Evolutionary conservation across 2,797 vertebrate genomes (phyloP), one percentile per base, ranked within the genome.

Genomic region (Tadarida brasiliensis): DNA sequence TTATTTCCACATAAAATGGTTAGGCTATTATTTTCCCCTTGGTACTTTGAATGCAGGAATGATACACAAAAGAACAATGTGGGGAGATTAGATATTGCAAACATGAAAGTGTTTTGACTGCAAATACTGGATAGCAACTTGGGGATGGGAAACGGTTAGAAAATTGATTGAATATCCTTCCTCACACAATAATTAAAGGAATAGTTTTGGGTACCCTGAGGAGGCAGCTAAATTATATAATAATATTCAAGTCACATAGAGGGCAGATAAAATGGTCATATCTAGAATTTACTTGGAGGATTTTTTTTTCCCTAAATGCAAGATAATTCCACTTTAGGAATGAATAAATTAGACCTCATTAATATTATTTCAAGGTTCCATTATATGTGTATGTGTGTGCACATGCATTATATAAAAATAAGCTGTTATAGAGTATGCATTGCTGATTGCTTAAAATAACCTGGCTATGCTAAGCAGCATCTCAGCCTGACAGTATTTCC

Each of bases 1-100:
- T 96, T 96, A 82, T 65, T 87, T 85, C 56, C 59, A 54, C 74
- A 94, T 96, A 94, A 93, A 96, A 90, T 87, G 68, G 39, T 87
- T 44, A 91, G 67, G 81, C 24, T 91, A 85, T 94, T 95, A 95
- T 95, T 97, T 95, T 87, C 39, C 70, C 65, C n/a, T 82, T 77
- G 71, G 71, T 74, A 54, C 4, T 93, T 6, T 84, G 94, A 90
- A 90, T 86, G n/a, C 51, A 96, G 81, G 94, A 91, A 91, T 61
- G 9, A 91, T 86, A 89, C 87, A 78, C 30, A 65, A 87, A 95
- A 96, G 61, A 95, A 97, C 59, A 97, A 94, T 35, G 49, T 24
- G 26, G 33, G 30, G 39, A 89, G 51, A 87, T 94, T 93, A 92
- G 15, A 77, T 78, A 70, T 44, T 89, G 57, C 67, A 92, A 57